Conservation (phyloP, 1,140 invertebrate genomes). For the Lepidostoma basale region DNA sequence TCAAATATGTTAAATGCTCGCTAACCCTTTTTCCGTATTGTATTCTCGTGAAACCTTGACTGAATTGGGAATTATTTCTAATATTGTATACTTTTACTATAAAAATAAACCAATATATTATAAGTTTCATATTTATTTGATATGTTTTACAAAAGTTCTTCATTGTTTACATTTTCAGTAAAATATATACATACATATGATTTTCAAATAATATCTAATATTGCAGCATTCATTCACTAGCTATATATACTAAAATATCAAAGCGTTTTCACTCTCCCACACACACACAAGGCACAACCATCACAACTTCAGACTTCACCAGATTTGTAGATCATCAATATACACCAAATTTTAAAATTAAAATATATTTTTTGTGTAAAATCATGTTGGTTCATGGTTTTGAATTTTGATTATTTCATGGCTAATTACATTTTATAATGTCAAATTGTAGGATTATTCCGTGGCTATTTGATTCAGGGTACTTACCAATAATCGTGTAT, state of each 20-base stretch:
- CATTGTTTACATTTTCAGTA: not conserved
- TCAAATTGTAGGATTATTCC: no score
- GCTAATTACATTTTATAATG: no score
- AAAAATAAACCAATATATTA: no score
- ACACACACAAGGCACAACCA: not conserved
- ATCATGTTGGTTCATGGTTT: no score
- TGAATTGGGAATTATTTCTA: not conserved
- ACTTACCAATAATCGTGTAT: not conserved
- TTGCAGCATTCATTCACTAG: conserved; percentile 12
- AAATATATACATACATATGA: conserved; percentile 1
- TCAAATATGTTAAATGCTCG: no score
- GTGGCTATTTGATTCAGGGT: no score
- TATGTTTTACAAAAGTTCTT: not conserved
- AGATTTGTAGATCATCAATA: no score
- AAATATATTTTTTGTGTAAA: no score
- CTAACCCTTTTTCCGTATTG: no score
- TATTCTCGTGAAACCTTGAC: no score
- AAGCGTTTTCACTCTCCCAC: not conserved
- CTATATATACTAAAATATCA: not conserved
- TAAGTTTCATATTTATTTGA: not conserved
- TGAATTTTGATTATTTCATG: no score
- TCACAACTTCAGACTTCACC: not conserved
- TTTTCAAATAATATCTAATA: not conserved
- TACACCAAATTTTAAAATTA: no score
- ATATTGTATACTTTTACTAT: not conserved